These are phyloP conservation scores for Athalia rosae DNA, from an alignment of 2,888 invertebrate species.

Conservation along the genomic window DNA sequence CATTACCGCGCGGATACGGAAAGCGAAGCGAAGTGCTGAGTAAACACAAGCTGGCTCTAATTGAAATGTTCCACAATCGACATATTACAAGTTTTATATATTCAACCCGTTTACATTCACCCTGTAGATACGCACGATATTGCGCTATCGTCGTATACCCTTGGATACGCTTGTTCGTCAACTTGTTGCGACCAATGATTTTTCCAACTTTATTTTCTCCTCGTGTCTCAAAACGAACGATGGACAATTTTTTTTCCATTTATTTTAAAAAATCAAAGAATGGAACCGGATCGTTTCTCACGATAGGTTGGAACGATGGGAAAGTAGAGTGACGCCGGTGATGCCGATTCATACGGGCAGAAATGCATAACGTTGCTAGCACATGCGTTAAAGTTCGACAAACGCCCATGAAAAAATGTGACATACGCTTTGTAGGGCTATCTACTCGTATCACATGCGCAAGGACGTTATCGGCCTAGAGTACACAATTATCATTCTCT, in stretches of 20 bases:
- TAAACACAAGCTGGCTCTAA: constrained; percentile 54
- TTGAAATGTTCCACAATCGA: constrained; percentile 52
- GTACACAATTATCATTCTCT: constrained; percentile 37
- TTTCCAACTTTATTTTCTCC: too few relatives aligned
- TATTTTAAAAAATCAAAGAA: too few relatives aligned
- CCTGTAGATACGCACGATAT: not conserved
- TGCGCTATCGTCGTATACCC: too few relatives aligned
- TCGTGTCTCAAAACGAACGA: too few relatives aligned
- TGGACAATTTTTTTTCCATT: too few relatives aligned
- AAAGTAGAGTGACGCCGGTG: too few relatives aligned
- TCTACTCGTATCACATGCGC: constrained; percentile 57
- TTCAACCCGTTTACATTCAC: constrained; percentile 31
- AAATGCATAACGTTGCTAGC: not conserved
- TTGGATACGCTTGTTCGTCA: too few relatives aligned
- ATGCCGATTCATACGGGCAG: too few relatives aligned
- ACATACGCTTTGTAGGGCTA: constrained; percentile 55
- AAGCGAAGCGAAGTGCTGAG: constrained; percentile 54
- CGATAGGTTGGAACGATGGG: too few relatives aligned
- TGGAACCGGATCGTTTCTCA: too few relatives aligned
- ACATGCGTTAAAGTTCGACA: constrained; percentile 12
- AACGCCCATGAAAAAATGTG: constrained; percentile 13
- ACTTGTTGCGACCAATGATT: too few relatives aligned
- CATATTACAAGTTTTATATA: constrained; percentile 43
- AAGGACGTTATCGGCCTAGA: constrained; percentile 34
- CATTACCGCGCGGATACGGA: constrained; percentile 1